These are phyloP conservation scores for Plodia interpunctella DNA, from an alignment of 1,140 invertebrate species.

Conservation along the genomic window DNA sequence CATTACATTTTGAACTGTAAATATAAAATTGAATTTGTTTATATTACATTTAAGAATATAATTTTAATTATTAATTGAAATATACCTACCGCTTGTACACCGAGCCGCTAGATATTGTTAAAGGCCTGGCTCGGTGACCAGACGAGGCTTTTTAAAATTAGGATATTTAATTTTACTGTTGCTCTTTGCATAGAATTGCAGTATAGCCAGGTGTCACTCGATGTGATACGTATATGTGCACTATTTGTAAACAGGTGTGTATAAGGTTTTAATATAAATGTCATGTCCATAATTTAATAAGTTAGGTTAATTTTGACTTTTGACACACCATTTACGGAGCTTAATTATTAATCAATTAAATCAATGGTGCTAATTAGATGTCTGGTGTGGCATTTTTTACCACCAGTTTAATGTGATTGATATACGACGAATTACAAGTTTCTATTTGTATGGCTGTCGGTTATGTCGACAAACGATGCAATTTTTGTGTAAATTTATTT, in stretches of 20 bases:
- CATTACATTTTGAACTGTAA: conserved; percentile 1
- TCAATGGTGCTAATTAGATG: conserved; percentile 51
- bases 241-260: not conserved
- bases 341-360: conserved; percentile 24
- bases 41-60: not conserved
- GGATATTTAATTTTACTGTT: no score
- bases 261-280: not conserved
- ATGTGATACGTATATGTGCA: not conserved
- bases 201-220: no score
- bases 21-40: not conserved
- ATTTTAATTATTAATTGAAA: not conserved
- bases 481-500: not conserved
- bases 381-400: conserved; percentile 22
- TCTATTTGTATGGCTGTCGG: not conserved
- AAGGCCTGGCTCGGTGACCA: no score
- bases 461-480: not conserved
- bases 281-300: not conserved
- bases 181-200: no score
- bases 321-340: not conserved
- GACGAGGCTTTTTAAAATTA: no score
- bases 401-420: not conserved
- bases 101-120: no score
- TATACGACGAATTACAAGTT: not conserved
- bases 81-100: not conserved
- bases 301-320: not conserved